Conservation (phyloP, 2,797 vertebrate genomes). For the Enoplosus armatus region DNA sequence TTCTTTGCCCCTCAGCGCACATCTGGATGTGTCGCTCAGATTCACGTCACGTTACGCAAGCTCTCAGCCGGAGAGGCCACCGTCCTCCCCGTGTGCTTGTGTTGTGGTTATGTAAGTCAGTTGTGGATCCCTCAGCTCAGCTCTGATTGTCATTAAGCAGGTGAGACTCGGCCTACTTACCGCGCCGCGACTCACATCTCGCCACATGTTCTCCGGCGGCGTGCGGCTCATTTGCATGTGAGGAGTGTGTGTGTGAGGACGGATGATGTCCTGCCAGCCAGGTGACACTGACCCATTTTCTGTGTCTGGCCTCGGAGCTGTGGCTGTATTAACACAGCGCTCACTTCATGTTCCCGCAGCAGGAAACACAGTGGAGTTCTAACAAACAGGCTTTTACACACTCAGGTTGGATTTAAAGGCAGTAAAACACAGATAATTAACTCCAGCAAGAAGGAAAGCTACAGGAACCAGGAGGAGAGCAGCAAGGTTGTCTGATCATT, state of each 20-base stretch:
- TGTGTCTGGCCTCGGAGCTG: slow-evolving; percentile 3
- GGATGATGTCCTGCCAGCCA: slow-evolving; percentile 35
- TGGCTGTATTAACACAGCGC: too few relatives aligned
- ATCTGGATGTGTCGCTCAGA: slow-evolving; percentile 48
- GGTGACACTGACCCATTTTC: slow-evolving; percentile 62
- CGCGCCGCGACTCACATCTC: slow-evolving; percentile 13
- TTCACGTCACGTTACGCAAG: slow-evolving; percentile 26
- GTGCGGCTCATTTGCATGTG: slow-evolving; percentile 36
- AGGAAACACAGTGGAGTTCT: not conserved
- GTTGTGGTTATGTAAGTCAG: not conserved
- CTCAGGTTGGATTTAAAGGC: not conserved
- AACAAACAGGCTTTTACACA: slow-evolving; percentile 6
- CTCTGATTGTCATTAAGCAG: not conserved
- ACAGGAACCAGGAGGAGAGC: too few relatives aligned
- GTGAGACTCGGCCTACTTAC: slow-evolving; percentile 22
- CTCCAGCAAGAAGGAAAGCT: not conserved
- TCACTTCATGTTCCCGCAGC: slow-evolving; percentile 14
- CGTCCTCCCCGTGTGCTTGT: not conserved
- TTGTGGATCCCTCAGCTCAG: not conserved
- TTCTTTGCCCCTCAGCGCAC: slow-evolving; percentile 13
- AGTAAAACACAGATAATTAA: slow-evolving; percentile 9
- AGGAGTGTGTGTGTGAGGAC: slow-evolving; percentile 35
- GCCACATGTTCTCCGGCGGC: not conserved
- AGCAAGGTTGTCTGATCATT: too few relatives aligned
- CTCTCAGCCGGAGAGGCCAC: not conserved